Evolutionary conservation across 2,888 invertebrate species (phyloP).

Genomic region (Ephialtes manifestator): DNA sequence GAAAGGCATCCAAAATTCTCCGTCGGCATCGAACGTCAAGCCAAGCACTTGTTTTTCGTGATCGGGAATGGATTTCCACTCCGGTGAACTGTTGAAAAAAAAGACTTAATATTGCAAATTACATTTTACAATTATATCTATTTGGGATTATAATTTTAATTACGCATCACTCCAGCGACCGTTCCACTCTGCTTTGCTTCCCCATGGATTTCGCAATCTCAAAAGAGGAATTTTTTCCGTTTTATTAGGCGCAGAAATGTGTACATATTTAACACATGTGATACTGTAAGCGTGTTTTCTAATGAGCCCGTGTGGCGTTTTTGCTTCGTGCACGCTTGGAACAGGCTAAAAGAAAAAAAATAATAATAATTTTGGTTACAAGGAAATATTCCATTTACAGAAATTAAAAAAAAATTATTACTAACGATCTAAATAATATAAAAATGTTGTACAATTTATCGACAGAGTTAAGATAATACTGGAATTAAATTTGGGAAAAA

Average conservation of each 20-base stretch:
- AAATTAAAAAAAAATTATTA: too few species aligned
- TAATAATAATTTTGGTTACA: too few species aligned
- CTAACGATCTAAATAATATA: too few species aligned
- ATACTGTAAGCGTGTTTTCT: conserved; percentile 91
- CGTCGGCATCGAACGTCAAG: conserved; percentile 95
- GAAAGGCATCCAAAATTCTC: conserved; percentile 99
- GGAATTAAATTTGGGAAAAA: too few species aligned
- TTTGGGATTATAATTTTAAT: conserved; percentile 71
- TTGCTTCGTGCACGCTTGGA: conserved; percentile 87
- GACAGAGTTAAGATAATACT: too few species aligned
- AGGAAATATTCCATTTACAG: too few species aligned
- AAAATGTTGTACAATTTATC: too few species aligned
- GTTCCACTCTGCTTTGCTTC: conserved; percentile 91
- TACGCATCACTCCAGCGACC: conserved; percentile 91
- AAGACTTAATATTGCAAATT: too few species aligned
- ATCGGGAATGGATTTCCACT: conserved; percentile 96
- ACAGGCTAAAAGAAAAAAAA: conserved; percentile 86
- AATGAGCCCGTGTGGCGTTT: conserved; percentile 89
- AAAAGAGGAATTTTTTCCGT: conserved; percentile 87
- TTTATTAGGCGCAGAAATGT: conserved; percentile 85
- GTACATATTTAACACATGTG: conserved; percentile 87
- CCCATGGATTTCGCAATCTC: conserved; percentile 91
- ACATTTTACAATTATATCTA: too few species aligned
- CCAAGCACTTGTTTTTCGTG: conserved; percentile 95
- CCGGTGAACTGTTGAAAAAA: conserved; percentile 90